Evolutionary conservation across 1,140 invertebrate genomes (phyloP).

Genomic region (Antheraea pernyi): DNA sequence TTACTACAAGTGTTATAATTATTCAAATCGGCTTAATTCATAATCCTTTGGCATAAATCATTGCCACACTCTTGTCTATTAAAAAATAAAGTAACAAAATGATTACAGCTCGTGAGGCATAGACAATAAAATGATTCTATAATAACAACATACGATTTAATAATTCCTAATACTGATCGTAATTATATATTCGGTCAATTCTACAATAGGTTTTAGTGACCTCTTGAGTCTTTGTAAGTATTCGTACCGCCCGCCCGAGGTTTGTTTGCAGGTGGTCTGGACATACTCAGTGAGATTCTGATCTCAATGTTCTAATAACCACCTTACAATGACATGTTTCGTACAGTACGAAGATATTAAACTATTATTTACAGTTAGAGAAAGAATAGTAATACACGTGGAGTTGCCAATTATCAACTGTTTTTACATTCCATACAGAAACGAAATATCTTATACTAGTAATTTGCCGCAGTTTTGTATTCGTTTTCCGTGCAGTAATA

Average conservation of each 20-base stretch:
- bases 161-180: conserved; percentile 18
- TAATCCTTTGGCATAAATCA: conserved; percentile 2
- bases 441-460: too few species aligned
- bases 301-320: conserved; percentile 15
- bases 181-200: conserved; percentile 24
- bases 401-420: background rate
- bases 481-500: too few species aligned
- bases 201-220: conserved; percentile 19
- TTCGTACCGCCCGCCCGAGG: conserved; percentile 10
- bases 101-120: conserved; percentile 20
- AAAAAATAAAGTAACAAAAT: conserved; percentile 17
- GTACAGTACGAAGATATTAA: background rate
- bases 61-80: background rate
- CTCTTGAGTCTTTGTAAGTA: background rate
- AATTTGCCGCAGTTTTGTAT: too few species aligned
- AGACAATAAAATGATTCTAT: conserved; percentile 18
- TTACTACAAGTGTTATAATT: too few species aligned
- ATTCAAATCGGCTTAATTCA: background rate
- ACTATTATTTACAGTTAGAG: background rate
- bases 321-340: background rate
- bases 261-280: conserved; percentile 17
- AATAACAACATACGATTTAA: conserved; percentile 23
- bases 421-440: background rate
- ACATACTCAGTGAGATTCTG: conserved; percentile 10
- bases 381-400: background rate